Base-by-base conservation (phyloP, 1,140 invertebrate species). In the Atta cephalotes region DNA sequence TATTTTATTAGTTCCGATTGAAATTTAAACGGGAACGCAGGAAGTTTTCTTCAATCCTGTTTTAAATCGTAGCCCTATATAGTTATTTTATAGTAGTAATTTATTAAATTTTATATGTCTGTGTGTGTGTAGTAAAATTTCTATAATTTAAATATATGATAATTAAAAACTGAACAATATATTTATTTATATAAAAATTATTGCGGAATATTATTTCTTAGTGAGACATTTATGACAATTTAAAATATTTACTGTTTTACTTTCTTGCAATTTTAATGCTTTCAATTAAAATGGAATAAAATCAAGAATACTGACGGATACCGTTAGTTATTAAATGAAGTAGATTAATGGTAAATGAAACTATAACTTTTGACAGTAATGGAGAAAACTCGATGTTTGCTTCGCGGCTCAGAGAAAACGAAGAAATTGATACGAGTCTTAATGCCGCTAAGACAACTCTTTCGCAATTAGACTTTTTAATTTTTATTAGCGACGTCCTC, bases 381-480 rank as follows among this genome's bases (percentile, higher is more conserved):
- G 10, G 39, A 35, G 70, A 51, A 62, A 63, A 7, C 58, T 74
- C 70, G 28, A 84, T 62, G 56, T 18, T 56, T 62, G 56, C 21
- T 45, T 68, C 12, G 63, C 63, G 31, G 31, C 60, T 21, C 10
- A 14, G 25, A 3, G 25, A 79, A 10, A 39, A 21, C 21, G 87
- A 79, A 71, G 74, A 88, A 87, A 91, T 86, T 87, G 89, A 91
- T 91, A 87, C 66, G 84, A 89, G 74, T 70, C 85, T 91, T 87
- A 90, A 80, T 86, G 51, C 74, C 84, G 58, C 80, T 85, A 91
- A 89, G 88, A 85, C 90, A 88, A 91, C 92, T 79, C 91, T 93
- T 92, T 94, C 88, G 92, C 94, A 95, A 95, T 95, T 95, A 95
- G 94, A 95, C 94, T 95, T 95, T 95, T 95, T 95, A 95, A 95